phyloP scores from a whole-genome alignment of 2,888 invertebrate genomes.

The Polylopha cassiicola region DNA sequence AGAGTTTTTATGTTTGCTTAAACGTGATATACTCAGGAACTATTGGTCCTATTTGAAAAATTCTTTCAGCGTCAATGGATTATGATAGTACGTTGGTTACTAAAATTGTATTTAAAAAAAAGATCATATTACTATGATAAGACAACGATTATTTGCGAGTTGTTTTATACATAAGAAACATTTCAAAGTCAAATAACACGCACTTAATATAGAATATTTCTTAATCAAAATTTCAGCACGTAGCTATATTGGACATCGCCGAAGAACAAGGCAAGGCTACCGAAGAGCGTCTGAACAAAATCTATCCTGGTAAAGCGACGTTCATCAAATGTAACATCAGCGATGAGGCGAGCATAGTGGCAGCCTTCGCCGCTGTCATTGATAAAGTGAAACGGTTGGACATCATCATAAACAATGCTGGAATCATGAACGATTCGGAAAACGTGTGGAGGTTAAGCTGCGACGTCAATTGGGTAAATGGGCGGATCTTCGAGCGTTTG shows the following conservation, averaged over 20 bases:
- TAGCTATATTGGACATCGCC: constrained; percentile 42
- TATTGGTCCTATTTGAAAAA: too few relatives aligned
- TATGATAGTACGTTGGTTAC: too few relatives aligned
- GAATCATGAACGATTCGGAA: constrained; percentile 11
- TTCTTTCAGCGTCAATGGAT: too few relatives aligned
- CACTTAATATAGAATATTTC: too few relatives aligned
- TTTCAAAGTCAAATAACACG: too few relatives aligned
- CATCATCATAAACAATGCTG: constrained; percentile 17
- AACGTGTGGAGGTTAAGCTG: constrained; percentile 5
- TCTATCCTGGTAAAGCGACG: constrained; percentile 31
- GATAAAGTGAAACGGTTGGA: constrained; percentile 17
- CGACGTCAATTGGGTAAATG: constrained; percentile 11
- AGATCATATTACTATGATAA: too few relatives aligned
- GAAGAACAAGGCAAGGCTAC: constrained; percentile 36
- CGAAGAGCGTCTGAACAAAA: constrained; percentile 32
- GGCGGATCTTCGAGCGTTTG: too few relatives aligned
- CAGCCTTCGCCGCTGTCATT: constrained; percentile 36
- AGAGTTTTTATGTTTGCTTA: too few relatives aligned
- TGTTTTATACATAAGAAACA: too few relatives aligned
- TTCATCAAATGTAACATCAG: constrained; percentile 46
- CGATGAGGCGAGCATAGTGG: constrained; percentile 36
- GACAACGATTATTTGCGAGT: too few relatives aligned
- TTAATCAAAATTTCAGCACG: constrained; percentile 27
- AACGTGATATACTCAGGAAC: too few relatives aligned
- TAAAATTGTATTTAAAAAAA: too few relatives aligned